Percentiles rank a stretch among this genome's conserved stretches.
Evolutionary conservation across 2,888 invertebrate genomes (phyloP).

Genomic region (Abrostola tripartita): DNA sequence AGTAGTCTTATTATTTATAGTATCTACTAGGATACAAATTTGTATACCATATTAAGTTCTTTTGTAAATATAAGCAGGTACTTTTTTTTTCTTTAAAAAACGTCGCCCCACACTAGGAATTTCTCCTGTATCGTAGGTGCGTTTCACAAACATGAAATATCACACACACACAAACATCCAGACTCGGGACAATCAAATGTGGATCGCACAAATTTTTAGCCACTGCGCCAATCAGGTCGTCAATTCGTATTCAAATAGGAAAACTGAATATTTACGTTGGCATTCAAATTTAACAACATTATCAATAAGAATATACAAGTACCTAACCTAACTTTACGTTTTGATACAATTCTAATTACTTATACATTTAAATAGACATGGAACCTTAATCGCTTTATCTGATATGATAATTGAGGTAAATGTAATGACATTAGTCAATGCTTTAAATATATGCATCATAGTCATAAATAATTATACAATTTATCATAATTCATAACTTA

Average conservation of each 20-base stretch:
- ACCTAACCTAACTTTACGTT: slow-evolving; percentile 6
- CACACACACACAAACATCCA: too few relatives aligned
- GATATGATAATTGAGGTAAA: slow-evolving; percentile 31
- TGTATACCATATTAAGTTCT: not conserved
- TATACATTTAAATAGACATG: slow-evolving; percentile 16
- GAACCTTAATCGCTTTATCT: slow-evolving; percentile 34
- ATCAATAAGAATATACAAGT: slow-evolving; percentile 5
- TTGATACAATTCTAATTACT: slow-evolving; percentile 6
- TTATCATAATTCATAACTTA: slow-evolving; percentile 20
- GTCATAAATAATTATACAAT: slow-evolving; percentile 24
- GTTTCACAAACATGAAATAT: too few relatives aligned
- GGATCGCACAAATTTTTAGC: too few relatives aligned
- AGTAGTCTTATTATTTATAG: too few relatives aligned
- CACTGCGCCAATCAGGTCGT: too few relatives aligned
- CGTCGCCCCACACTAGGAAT: too few relatives aligned
- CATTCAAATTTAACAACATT: slow-evolving; percentile 15
- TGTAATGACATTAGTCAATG: slow-evolving; percentile 38
- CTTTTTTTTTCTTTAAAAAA: too few relatives aligned
- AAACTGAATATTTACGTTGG: slow-evolving; percentile 17
- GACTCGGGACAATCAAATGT: too few relatives aligned
- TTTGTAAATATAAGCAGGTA: slow-evolving; percentile 20
- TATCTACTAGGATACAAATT: too few relatives aligned
- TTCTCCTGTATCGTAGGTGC: too few relatives aligned
- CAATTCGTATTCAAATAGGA: slow-evolving; percentile 23
- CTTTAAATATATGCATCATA: slow-evolving; percentile 24